Evolutionary conservation across 1,140 invertebrate genomes (phyloP).

Genomic region (Scaptomyza graminum): DNA sequence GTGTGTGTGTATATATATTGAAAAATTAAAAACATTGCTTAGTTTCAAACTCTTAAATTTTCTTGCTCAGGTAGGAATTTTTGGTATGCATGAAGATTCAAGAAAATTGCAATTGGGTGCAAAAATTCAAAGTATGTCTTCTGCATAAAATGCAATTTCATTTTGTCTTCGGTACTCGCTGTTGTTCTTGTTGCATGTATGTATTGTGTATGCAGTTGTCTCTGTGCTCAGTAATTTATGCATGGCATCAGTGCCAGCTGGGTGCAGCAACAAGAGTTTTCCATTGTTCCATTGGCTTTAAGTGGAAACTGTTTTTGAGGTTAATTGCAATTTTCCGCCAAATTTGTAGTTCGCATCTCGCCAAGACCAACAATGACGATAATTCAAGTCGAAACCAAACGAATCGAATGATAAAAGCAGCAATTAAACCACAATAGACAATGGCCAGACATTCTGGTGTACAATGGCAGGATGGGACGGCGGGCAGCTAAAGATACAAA

Average conservation of each 20-base stretch:
- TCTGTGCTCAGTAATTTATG: background rate
- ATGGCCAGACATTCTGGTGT: background rate
- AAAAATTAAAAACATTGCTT: background rate
- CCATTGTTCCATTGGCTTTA: background rate
- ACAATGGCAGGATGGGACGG: background rate
- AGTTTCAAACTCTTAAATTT: background rate
- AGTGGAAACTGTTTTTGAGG: slow-evolving; percentile 10
- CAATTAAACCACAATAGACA: slow-evolving; percentile 41
- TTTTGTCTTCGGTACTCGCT: background rate
- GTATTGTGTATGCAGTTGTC: background rate
- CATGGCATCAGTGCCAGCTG: background rate
- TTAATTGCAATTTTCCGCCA: slow-evolving; percentile 63
- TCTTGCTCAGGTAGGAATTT: background rate
- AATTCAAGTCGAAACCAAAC: slow-evolving; percentile 18
- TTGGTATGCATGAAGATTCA: slow-evolving; percentile 3
- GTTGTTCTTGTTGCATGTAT: background rate
- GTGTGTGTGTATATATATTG: background rate
- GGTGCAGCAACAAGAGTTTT: background rate
- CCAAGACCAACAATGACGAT: slow-evolving; percentile 11
- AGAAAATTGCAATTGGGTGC: background rate
- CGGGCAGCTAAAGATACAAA: slow-evolving; percentile 1
- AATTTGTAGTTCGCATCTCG: slow-evolving; percentile 14
- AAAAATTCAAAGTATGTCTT: background rate
- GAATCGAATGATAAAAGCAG: slow-evolving; percentile 22
- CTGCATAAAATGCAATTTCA: slow-evolving; percentile 2